Percentiles rank a stretch among this genome's conserved stretches.
Conservation (phyloP, 2,888 invertebrate species). For the Serrognathus titanus region DNA sequence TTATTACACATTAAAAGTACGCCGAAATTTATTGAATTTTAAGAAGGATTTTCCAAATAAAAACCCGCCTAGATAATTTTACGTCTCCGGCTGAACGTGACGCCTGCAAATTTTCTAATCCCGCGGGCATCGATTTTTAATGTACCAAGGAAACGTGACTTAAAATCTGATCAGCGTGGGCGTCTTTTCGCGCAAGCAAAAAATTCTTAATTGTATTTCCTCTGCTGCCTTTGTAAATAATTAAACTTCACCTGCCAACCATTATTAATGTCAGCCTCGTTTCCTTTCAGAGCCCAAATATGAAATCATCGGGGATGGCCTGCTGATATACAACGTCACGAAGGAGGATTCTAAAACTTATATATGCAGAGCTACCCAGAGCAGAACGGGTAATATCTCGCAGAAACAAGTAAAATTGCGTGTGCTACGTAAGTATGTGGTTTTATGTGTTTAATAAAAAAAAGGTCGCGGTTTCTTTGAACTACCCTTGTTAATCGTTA, state of each 20-base stretch:
- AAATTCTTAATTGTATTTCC: not conserved
- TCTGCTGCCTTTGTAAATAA: not conserved
- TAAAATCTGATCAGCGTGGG: conserved; percentile 2
- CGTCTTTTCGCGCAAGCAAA: not conserved
- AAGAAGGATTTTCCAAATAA: too few relatives aligned
- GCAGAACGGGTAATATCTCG: conserved; percentile 52
- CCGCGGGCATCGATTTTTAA: conserved; percentile 24
- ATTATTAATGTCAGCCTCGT: not conserved
- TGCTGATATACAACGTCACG: conserved; percentile 55
- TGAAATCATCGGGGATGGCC: conserved; percentile 53
- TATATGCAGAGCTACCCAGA: conserved; percentile 57
- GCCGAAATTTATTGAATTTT: too few relatives aligned
- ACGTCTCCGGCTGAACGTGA: conserved; percentile 19
- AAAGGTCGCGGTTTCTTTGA: too few relatives aligned
- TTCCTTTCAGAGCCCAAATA: conserved; percentile 46
- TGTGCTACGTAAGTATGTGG: conserved; percentile 57
- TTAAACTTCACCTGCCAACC: not conserved
- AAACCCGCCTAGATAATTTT: not conserved
- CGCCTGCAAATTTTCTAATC: conserved; percentile 21
- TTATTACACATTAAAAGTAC: too few relatives aligned
- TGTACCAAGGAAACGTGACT: conserved; percentile 20
- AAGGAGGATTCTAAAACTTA: conserved; percentile 57
- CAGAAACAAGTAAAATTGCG: conserved; percentile 56
- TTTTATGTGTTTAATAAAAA: not conserved
- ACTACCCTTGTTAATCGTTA: too few relatives aligned